A percentile compares a stretch with the other conserved stretches of the same genome.
Evolutionary conservation across 2,888 invertebrate species (phyloP).

Genomic region (Prosopocoilus inquinatus): DNA sequence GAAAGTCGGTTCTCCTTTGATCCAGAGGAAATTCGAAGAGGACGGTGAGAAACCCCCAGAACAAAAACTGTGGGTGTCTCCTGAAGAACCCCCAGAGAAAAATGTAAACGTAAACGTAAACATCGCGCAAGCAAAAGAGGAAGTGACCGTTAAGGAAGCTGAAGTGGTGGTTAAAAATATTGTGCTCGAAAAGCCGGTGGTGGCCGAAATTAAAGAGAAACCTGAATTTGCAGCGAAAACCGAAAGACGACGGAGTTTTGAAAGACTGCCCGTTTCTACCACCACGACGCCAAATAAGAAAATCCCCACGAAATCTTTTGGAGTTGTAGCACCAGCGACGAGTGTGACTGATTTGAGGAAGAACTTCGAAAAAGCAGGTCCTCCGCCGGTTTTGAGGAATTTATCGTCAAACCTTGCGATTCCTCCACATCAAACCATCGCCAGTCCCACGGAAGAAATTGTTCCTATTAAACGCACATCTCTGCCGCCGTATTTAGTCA

Average conservation of each 20-base stretch:
- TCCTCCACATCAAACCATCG: conserved; percentile 1
- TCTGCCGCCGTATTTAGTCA: conserved; percentile 8
- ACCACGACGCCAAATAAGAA: no score
- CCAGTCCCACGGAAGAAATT: conserved; percentile 5
- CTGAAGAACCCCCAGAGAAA: no score
- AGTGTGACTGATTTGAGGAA: conserved; percentile 59
- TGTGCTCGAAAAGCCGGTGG: background rate
- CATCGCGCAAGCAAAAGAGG: background rate
- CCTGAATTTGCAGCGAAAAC: conserved; percentile 32
- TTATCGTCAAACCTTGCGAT: no score
- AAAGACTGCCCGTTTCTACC: conserved; percentile 33
- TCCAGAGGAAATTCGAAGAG: conserved; percentile 70
- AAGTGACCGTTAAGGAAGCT: background rate
- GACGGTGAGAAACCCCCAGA: conserved; percentile 37
- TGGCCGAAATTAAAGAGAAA: background rate
- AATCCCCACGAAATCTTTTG: conserved; percentile 4
- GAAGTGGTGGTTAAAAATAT: background rate
- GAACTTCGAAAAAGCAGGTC: conserved; percentile 53
- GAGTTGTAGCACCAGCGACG: conserved; percentile 25
- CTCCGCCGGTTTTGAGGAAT: conserved; percentile 13
- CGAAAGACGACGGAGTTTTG: conserved; percentile 59
- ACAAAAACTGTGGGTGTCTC: background rate
- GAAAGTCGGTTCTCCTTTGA: conserved; percentile 68
- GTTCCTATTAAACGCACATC: conserved; percentile 19
- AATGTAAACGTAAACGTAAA: no score